These are phyloP conservation scores for Lasioglossum oenotherae DNA, from an alignment of 2,888 invertebrate genomes.

Conservation along the genomic window DNA sequence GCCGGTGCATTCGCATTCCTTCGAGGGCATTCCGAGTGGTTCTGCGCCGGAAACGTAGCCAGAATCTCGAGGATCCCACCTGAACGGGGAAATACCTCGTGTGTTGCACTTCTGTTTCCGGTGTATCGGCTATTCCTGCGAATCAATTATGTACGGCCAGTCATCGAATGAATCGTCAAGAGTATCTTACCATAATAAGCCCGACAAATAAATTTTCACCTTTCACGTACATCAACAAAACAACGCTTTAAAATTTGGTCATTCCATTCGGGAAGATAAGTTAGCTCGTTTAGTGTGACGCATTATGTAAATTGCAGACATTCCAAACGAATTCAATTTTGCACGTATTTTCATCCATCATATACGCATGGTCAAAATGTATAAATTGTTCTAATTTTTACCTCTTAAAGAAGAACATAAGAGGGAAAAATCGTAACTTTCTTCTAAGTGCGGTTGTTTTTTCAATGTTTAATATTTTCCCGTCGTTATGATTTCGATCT, in stretches of 20 bases:
- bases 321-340: too few relatives aligned
- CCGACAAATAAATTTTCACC: neutral
- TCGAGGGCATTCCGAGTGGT: slow-evolving; percentile 38
- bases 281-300: neutral
- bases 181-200: neutral
- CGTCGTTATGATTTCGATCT: too few relatives aligned
- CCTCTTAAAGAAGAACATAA: too few relatives aligned
- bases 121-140: neutral
- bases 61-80: slow-evolving; percentile 23
- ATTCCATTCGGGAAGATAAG: neutral
- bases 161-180: neutral
- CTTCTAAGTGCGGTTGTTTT: too few relatives aligned
- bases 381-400: too few relatives aligned
- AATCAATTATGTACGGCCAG: slow-evolving; percentile 2
- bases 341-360: too few relatives aligned
- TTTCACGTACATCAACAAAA: neutral
- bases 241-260: neutral
- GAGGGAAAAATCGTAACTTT: too few relatives aligned
- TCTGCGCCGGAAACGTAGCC: slow-evolving; percentile 41
- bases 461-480: too few relatives aligned
- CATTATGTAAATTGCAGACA: too few relatives aligned
- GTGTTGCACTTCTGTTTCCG: neutral
- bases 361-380: too few relatives aligned
- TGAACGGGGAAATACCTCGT: slow-evolving; percentile 29
- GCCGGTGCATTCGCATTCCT: slow-evolving; percentile 50